Conservation (phyloP, 2,888 invertebrate genomes). For the Eupithecia abbreviata region DNA sequence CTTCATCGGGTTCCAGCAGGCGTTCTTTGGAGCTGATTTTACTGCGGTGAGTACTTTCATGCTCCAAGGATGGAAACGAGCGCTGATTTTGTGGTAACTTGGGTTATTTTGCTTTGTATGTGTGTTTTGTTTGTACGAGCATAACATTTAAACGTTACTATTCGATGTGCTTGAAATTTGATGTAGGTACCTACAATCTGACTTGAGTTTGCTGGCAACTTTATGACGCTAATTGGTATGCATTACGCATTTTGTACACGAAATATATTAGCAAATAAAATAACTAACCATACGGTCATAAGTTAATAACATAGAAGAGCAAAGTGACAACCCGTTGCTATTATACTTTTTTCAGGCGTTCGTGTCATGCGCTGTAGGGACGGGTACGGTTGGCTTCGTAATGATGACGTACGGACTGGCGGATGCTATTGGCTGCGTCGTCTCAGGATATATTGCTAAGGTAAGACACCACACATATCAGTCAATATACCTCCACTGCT, state of each 20-base stretch:
- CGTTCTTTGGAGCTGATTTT: constrained; percentile 85
- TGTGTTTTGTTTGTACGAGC: too few species aligned
- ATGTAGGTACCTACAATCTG: too few species aligned
- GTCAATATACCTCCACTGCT: not conserved
- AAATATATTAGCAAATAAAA: too few species aligned
- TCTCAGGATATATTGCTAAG: constrained; percentile 65
- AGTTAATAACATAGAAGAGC: too few species aligned
- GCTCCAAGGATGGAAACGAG: not conserved
- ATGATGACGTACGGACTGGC: constrained; percentile 87
- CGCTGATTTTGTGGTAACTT: not conserved
- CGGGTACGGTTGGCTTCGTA: constrained; percentile 87
- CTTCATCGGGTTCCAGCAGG: constrained; percentile 88
- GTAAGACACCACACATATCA: not conserved
- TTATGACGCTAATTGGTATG: too few species aligned
- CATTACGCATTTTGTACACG: too few species aligned
- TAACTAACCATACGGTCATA: too few species aligned
- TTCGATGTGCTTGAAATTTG: too few species aligned
- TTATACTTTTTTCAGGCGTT: constrained; percentile 72
- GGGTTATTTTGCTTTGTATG: not conserved
- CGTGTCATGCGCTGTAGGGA: constrained; percentile 84
- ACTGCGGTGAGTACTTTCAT: constrained; percentile 67
- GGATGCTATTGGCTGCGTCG: constrained; percentile 84
- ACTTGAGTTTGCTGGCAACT: too few species aligned
- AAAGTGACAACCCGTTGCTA: not conserved
- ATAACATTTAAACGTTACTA: too few species aligned